Evolutionary conservation across 2,797 vertebrate genomes (phyloP), one percentile per base, ranked within the genome.

Genomic region (Xyrichtys novacula): DNA sequence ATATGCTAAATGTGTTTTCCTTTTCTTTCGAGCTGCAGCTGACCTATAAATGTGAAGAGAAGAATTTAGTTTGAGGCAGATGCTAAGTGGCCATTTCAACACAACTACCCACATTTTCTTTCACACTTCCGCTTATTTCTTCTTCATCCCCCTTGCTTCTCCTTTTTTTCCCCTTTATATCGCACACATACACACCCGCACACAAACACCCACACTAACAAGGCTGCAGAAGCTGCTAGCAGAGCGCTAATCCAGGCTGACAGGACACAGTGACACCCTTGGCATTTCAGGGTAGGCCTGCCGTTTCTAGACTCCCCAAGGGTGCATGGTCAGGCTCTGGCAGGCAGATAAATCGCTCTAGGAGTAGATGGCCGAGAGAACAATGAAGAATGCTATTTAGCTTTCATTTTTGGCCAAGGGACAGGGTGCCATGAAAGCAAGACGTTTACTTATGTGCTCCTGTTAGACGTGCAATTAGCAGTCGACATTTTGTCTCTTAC

Each of bases 211-310:
- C 79, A 85, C 72, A 54, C 50, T 85, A 90, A 85, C 78, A 85
- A 62, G 81, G 85, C 89, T 65, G 48, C 59, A 79, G 83, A 85
- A 69, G 85, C 82, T 85, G 80, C 81, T 81, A 66, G 72, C 59
- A 64, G 78, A 85, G 76, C 77, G 78, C 84, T 93, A 93, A 95
- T 92, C 80, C 72, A 79, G 84, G 67, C 82, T 89, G 94, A 94
- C 93, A 92, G 88, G 87, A 82, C 84, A 86, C 85, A 84, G 79
- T 92, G 88, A 92, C 86, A 86, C 85, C 82, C 90, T 84, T 92
- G 93, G 91, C 88, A 91, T 94, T 93, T 93, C 79, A 84, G 85
- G 85, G 85, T 79, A 82, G 81, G 89, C 80, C 64, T 87, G 84
- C 65, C 74, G 72, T 90, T 85, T 74, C 73, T 31, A 67, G 66